Conservation (phyloP, 2,113 vertebrate genomes). For the Neolamprologus modestus region DNA sequence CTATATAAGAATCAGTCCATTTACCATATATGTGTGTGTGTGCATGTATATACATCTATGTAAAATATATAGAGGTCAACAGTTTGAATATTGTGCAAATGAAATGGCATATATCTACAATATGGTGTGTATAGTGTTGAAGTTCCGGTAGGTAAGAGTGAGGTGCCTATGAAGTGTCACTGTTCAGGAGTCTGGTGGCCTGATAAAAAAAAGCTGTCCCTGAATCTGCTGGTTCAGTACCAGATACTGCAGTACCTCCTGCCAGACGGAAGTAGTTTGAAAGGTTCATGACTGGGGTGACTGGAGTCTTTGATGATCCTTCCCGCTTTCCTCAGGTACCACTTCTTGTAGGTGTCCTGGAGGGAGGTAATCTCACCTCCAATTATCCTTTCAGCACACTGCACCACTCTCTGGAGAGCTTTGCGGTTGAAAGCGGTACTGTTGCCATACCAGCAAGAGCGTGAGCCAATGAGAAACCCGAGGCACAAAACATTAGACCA, state of each 20-base stretch:
- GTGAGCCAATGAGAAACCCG: background rate
- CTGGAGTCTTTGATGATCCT: background rate
- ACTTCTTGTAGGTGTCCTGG: too few species aligned
- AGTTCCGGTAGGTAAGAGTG: background rate
- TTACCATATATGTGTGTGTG: background rate
- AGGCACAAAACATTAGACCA: background rate
- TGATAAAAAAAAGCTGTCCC: background rate
- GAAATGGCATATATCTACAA: background rate
- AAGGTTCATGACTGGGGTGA: background rate
- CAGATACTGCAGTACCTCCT: background rate
- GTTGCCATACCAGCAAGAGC: background rate
- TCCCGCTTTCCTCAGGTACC: too few species aligned
- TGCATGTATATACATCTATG: background rate
- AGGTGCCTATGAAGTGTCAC: background rate
- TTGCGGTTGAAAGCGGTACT: background rate
- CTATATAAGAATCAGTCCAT: background rate
- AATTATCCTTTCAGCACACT: background rate
- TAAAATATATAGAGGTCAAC: background rate
- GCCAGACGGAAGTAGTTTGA: background rate
- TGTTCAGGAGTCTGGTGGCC: background rate
- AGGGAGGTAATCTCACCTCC: too few species aligned
- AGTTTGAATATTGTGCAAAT: background rate
- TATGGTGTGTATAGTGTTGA: background rate
- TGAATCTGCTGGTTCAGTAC: background rate
- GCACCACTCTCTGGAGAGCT: background rate